Evolutionary conservation across 2,113 vertebrate genomes (phyloP), one percentile per base, ranked within the genome.

Genomic region (Centropus unirufus): DNA sequence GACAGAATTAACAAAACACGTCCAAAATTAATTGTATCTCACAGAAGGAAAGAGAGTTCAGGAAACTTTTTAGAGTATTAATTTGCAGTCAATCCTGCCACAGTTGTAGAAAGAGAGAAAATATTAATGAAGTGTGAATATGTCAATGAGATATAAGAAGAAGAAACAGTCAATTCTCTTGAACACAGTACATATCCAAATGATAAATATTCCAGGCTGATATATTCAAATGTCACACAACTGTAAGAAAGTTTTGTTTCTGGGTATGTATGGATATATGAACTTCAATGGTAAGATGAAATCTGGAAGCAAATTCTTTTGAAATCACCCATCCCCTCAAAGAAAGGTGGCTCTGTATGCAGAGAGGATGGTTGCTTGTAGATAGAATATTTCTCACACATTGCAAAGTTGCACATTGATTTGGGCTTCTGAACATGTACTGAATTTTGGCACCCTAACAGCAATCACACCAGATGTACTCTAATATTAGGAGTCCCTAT

Each of bases 1-100:
- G 95, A 94, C 66, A 42, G 66, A 34, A 93, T 93, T 97, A 96
- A 68, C 89, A 80, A 92, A 94, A 89, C 1, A 5, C 83, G 70
- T 95, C 27, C 21, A 72, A 74, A 95, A 95, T 97, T 81, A 83
- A 61, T 63, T 91, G 76, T 72, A 72, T 46, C 82, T 96, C 49
- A 83, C 34, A 78, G 83, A 92, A 90, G 36, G 67, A 68, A 79
- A 93, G 49, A 19, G 39, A 95, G 78, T 42, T 64, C n/a, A 51
- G 80, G n/a, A 74, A 67, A 83, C 30, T 91, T 51, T 89, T 94
- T 44, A 68, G 62, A 81, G 57, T 34, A 94, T 68, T 79, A 72
- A 88, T 70, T 92, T 84, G 36, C 59, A 93, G 57, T 40, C 12
- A 7, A 15, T 76, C 44, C 40, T 54, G 68, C 85, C 72, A 29